Percentiles rank a stretch among this genome's conserved stretches.
Evolutionary conservation across 2,888 invertebrate species (phyloP).

Genomic region (Cheilosia soror): DNA sequence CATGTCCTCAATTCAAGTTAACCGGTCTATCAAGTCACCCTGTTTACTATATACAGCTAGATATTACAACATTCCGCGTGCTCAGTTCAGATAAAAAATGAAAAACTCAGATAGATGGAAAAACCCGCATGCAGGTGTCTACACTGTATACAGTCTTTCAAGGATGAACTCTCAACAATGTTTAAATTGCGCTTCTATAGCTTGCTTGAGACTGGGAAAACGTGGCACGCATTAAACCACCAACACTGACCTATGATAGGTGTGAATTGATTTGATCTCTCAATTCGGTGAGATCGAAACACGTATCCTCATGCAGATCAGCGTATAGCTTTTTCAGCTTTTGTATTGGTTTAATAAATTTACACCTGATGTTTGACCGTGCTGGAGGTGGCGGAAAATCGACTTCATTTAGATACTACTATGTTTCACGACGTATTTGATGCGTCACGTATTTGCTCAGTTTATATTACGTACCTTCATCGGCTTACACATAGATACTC

Average conservation of each 20-base stretch:
- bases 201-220: too few species aligned
- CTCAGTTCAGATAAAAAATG: neutral
- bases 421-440: neutral
- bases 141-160: neutral
- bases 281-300: neutral
- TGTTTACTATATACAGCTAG: too few species aligned
- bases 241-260: neutral
- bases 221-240: too few species aligned
- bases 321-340: neutral
- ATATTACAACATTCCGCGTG: neutral
- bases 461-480: neutral
- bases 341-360: neutral
- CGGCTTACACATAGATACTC: neutral
- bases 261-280: constrained; percentile 1
- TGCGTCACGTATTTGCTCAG: neutral
- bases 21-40: neutral
- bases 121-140: neutral
- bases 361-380: neutral
- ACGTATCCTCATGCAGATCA: neutral
- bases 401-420: neutral
- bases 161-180: neutral
- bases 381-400: neutral
- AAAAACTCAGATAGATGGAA: neutral
- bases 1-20: neutral
- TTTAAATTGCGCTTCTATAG: too few species aligned